Evolutionary conservation across 2,888 invertebrate species (phyloP).

Genomic region (Ochropleura leucogaster): DNA sequence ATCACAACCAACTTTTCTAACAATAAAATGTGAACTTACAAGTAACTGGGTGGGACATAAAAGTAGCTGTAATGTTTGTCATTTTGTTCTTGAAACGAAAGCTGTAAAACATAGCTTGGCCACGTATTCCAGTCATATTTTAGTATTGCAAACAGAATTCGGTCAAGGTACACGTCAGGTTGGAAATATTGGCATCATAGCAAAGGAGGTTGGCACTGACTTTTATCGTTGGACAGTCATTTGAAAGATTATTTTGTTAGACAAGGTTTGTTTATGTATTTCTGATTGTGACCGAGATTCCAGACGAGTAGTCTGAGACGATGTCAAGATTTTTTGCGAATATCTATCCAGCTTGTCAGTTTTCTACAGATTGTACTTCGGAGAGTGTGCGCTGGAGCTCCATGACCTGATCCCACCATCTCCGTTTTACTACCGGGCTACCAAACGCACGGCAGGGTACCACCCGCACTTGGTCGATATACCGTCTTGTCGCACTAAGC

Average conservation of each 20-base stretch:
- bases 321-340: background rate
- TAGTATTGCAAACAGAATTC: slow-evolving; percentile 65
- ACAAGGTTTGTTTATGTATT: slow-evolving; percentile 24
- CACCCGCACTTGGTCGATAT: too few species aligned
- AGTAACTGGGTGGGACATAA: slow-evolving; percentile 44
- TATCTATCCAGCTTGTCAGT: too few species aligned
- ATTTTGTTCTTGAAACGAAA: slow-evolving; percentile 58
- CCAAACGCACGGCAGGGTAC: too few species aligned
- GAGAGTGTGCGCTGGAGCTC: too few species aligned
- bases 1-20: slow-evolving; percentile 50
- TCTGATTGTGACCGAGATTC: slow-evolving; percentile 21
- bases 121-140: slow-evolving; percentile 73
- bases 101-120: slow-evolving; percentile 64
- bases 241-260: slow-evolving; percentile 28
- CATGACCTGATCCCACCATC: too few species aligned
- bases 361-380: too few species aligned
- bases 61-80: slow-evolving; percentile 55
- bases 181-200: slow-evolving; percentile 59
- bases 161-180: slow-evolving; percentile 71
- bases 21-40: slow-evolving; percentile 53
- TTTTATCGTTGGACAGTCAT: slow-evolving; percentile 44
- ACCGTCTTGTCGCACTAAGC: too few species aligned
- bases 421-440: too few species aligned
- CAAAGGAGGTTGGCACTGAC: slow-evolving; percentile 43
- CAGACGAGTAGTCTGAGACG: background rate